Percentiles rank a stretch among this genome's conserved stretches.
Evolutionary conservation across 2,113 vertebrate genomes (phyloP).

Genomic region (Cryptoleucopteryx plumbea): DNA sequence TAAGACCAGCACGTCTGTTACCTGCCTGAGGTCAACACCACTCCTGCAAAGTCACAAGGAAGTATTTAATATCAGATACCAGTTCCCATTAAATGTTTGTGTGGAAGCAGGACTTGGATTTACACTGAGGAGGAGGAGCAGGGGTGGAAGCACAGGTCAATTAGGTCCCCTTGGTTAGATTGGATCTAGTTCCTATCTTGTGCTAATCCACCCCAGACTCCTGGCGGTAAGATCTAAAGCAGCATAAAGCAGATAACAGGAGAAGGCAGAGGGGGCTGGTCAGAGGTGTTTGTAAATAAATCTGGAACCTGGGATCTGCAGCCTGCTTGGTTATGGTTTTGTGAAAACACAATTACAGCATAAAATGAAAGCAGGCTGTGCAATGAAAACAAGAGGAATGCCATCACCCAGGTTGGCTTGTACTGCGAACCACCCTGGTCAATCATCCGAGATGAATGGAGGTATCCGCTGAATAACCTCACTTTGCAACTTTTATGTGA

Average conservation of each 20-base stretch:
- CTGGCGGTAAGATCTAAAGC: constrained; percentile 32
- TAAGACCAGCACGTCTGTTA: background rate
- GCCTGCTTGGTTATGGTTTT: constrained; percentile 50
- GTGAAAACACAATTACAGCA: constrained; percentile 18
- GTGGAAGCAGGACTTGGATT: background rate
- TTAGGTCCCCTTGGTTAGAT: background rate
- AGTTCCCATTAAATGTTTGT: background rate
- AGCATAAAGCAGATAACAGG: constrained; percentile 21
- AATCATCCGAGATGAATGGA: constrained; percentile 70
- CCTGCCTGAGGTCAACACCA: background rate
- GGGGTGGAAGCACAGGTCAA: background rate
- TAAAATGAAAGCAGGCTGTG: constrained; percentile 65
- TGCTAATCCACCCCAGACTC: constrained; percentile 51
- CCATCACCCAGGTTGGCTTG: constrained; percentile 59
- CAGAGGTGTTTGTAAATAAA: constrained; percentile 56
- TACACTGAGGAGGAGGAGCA: accelerated
- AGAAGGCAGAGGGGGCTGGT: constrained; percentile 13
- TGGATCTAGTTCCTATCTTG: constrained; percentile 19
- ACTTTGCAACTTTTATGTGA: constrained; percentile 76
- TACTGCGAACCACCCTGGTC: constrained; percentile 56
- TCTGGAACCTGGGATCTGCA: constrained; percentile 48
- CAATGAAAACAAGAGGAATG: constrained; percentile 55
- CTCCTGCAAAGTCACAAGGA: background rate
- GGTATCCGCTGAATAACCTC: constrained; percentile 73
- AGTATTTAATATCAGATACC: background rate